Evolutionary conservation across 2,888 invertebrate species (phyloP).

Genomic region (Zhuqinia jingwanae): DNA sequence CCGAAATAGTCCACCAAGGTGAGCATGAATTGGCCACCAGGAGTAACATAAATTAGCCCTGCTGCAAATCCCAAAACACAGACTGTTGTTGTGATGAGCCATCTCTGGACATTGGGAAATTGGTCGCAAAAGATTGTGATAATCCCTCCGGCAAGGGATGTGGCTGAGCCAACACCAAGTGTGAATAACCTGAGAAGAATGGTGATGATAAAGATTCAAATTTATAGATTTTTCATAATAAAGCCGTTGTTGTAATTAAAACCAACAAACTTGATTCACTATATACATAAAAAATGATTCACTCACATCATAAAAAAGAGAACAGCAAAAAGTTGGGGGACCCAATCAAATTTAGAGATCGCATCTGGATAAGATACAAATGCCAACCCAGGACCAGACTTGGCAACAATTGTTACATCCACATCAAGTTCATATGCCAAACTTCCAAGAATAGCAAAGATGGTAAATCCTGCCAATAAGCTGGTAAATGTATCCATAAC

Average conservation of each 20-base stretch:
- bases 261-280: background rate
- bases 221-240: background rate
- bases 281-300: no score
- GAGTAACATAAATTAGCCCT: slow-evolving; percentile 86
- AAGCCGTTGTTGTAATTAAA: background rate
- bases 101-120: slow-evolving; percentile 84
- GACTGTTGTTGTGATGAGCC: slow-evolving; percentile 84
- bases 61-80: slow-evolving; percentile 84
- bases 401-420: slow-evolving; percentile 85
- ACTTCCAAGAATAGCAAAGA: slow-evolving; percentile 86
- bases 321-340: slow-evolving; percentile 85
- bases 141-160: slow-evolving; percentile 86
- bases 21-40: slow-evolving; percentile 84
- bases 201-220: background rate
- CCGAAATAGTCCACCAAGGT: slow-evolving; percentile 85
- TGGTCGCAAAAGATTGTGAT: slow-evolving; percentile 87
- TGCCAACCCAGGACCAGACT: slow-evolving; percentile 86
- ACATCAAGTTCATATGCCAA: slow-evolving; percentile 85
- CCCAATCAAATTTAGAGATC: slow-evolving; percentile 81
- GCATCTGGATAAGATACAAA: slow-evolving; percentile 87
- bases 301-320: slow-evolving; percentile 92
- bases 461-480: slow-evolving; percentile 85
- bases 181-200: slow-evolving; percentile 83
- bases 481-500: slow-evolving; percentile 92
- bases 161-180: slow-evolving; percentile 89